Conservation (phyloP, 2,888 invertebrate genomes). For the Pyrrhia umbra region DNA sequence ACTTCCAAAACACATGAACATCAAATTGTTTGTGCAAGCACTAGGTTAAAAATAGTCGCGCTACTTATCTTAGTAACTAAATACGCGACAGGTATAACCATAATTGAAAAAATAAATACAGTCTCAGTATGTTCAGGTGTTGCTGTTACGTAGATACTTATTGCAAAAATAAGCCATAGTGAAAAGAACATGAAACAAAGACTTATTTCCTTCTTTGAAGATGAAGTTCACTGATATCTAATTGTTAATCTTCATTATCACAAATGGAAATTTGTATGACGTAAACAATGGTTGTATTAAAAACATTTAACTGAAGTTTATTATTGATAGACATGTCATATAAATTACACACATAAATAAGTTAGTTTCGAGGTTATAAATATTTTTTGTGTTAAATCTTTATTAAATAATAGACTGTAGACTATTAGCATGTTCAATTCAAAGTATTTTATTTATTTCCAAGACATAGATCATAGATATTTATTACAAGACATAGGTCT, state of each 20-base stretch:
- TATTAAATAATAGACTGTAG: too few relatives aligned
- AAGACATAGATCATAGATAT: too few relatives aligned
- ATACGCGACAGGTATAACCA: too few relatives aligned
- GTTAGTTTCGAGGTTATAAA: too few relatives aligned
- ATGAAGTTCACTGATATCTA: background rate
- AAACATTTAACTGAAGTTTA: slow-evolving; percentile 6
- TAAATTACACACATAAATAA: slow-evolving; percentile 1
- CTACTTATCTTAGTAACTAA: slow-evolving; percentile 16
- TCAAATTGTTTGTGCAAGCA: slow-evolving; percentile 35
- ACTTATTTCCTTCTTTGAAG: background rate
- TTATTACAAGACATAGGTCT: too few relatives aligned
- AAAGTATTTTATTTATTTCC: too few relatives aligned
- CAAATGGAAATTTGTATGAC: background rate
- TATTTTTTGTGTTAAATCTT: too few relatives aligned
- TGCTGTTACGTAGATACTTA: background rate
- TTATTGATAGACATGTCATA: background rate
- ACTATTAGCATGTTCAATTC: too few relatives aligned
- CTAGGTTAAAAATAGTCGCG: slow-evolving; percentile 29
- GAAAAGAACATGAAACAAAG: too few relatives aligned
- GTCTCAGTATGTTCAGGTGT: background rate
- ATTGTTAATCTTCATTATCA: slow-evolving; percentile 8
- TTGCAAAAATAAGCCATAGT: too few relatives aligned
- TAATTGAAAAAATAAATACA: too few relatives aligned
- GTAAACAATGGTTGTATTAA: slow-evolving; percentile 10
- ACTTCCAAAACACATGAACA: slow-evolving; percentile 63